Percentiles rank a stretch among this genome's conserved stretches.
Conservation (phyloP, 2,113 vertebrate genomes). For the Phaethon lepturus region DNA sequence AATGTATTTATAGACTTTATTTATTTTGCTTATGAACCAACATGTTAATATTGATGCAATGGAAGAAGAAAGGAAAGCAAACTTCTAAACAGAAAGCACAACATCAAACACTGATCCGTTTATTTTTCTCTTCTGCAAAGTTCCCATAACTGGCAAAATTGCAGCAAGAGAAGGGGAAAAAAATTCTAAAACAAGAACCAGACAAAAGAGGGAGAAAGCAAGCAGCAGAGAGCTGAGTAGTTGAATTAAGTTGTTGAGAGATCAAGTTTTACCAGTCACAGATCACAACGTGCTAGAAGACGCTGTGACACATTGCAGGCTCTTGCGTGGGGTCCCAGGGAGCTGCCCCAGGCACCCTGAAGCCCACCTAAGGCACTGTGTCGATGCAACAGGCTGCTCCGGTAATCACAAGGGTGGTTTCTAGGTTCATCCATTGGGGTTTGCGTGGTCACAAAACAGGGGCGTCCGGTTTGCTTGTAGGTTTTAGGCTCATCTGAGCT, state of each 20-base stretch:
- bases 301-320: background rate
- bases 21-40: slow-evolving; percentile 57
- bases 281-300: accelerated
- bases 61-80: slow-evolving; percentile 58
- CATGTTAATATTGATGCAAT: slow-evolving; percentile 59
- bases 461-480: background rate
- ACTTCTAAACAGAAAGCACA: slow-evolving; percentile 31
- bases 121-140: slow-evolving; percentile 40
- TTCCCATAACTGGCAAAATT: background rate
- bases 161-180: background rate
- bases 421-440: accelerated
- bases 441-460: background rate
- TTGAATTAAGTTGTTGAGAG: background rate
- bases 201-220: background rate
- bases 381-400: background rate
- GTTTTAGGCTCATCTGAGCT: background rate
- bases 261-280: background rate
- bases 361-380: background rate
- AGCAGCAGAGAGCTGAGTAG: background rate
- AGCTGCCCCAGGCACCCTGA: background rate
- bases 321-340: background rate
- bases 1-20: slow-evolving; percentile 43
- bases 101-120: slow-evolving; percentile 58
- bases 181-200: background rate
- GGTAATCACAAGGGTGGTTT: accelerated